Evolutionary conservation across 2,888 invertebrate species (phyloP), one percentile per base, ranked within the genome.

Genomic region (Sphaerophoria rueppellii): DNA sequence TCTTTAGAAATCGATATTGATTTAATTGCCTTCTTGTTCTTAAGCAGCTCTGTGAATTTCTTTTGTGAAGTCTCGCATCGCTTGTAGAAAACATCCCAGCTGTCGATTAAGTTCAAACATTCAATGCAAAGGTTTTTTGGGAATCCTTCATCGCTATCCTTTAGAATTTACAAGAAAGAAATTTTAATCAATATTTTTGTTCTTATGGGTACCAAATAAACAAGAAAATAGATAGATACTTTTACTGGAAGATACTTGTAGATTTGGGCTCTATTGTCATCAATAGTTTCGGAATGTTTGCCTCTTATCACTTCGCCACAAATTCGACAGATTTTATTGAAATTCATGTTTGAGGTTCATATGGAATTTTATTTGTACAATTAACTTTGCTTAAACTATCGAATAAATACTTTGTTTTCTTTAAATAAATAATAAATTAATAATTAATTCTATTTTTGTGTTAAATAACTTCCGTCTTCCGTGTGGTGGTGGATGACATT

Each of bases 211-310:
- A 43, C 43, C 3, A 43, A 11, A 9, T 57, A 4, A 43, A 6
- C 4, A 43, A 43, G 9, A 11, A 43, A 61, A 46, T n/a, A 61
- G 9, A 61, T 2, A 37, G 32, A 24, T 54, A 86, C 85, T 63
- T 77, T 74, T 61, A 86, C 55, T 11, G 85, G 85, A 24, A 86
- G 82, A 65, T 86, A 86, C 34, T 86, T 86, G 63, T 57, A 73
- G 32, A 86, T 77, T 43, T 74, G 57, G 34, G 65, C 14, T 5
- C 65, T 52, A 35, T 81, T 69, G 11, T 73, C 65, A 46, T 58
- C 14, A 34, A 82, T 14, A 11, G 48, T 46, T 58, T 77, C 61
- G 12, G 7, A 54, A 11, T 7, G 35, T 52, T 48, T 35, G 12
- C 35, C 61, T 5, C 43, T 46, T 6, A 72, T n/a, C 11, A 12